Conservation (phyloP, 2,113 vertebrate genomes). For the Brachypodius melanocephalos region DNA sequence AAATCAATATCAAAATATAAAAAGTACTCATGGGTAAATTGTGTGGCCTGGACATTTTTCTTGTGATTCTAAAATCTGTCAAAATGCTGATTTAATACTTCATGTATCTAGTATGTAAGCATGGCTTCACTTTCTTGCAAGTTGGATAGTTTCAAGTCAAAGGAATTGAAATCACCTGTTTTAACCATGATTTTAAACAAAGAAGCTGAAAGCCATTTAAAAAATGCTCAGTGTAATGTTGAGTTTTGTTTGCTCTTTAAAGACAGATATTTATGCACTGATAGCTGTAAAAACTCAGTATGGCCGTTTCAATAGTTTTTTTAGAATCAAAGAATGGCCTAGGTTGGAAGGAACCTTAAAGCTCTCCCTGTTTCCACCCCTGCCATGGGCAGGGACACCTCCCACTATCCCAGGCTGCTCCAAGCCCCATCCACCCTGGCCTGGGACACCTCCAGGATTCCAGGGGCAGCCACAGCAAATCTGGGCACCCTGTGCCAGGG, state of each 20-base stretch:
- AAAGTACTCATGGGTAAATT: neutral
- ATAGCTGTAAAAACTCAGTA: neutral
- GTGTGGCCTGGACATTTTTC: neutral
- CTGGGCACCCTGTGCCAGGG: neutral
- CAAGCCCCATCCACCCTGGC: neutral
- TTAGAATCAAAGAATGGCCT: neutral
- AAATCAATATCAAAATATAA: neutral
- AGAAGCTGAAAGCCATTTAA: neutral
- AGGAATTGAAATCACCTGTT: neutral
- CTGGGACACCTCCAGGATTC: neutral
- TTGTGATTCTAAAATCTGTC: neutral
- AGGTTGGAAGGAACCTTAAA: neutral
- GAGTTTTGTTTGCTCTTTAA: neutral
- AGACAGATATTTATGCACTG: neutral
- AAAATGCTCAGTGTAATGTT: rapidly evolving
- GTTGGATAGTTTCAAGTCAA: neutral
- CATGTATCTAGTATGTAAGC: neutral
- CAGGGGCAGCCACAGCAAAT: neutral
- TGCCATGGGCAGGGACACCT: neutral
- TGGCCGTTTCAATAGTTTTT: neutral
- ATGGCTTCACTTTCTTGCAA: neutral
- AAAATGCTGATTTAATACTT: neutral
- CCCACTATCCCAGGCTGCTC: rapidly evolving
- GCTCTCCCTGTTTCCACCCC: rapidly evolving
- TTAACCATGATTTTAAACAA: neutral